Evolutionary conservation across 2,888 invertebrate species (phyloP).

Genomic region (Hypolimnas misippus): DNA sequence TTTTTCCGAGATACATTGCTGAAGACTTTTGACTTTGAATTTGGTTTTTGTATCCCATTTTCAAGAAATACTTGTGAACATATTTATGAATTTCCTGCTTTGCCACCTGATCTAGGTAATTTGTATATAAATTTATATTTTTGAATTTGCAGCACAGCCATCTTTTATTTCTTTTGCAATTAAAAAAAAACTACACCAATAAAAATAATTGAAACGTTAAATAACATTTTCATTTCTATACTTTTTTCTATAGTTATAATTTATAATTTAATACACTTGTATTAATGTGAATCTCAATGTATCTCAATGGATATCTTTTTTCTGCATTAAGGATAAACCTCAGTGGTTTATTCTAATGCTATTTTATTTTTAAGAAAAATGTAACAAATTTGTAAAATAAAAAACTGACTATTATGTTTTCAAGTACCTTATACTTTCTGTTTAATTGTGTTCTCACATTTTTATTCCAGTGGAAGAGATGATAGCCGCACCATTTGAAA

Average conservation of each 20-base stretch:
- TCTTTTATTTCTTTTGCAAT: background rate
- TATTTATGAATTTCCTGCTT: slow-evolving; percentile 98
- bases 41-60: slow-evolving; percentile 99
- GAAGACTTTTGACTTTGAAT: slow-evolving; percentile 99
- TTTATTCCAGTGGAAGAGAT: slow-evolving; percentile 94
- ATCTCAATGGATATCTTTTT: no score
- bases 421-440: background rate
- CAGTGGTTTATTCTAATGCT: no score
- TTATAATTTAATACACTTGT: no score
- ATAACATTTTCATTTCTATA: no score
- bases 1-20: slow-evolving; percentile 96
- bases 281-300: no score
- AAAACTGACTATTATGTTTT: no score
- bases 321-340: no score
- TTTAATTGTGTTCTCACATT: slow-evolving; percentile 6
- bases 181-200: no score
- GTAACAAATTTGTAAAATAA: no score
- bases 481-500: slow-evolving; percentile 98
- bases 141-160: slow-evolving; percentile 1
- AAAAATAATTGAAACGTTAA: no score
- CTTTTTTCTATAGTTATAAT: no score
- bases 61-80: slow-evolving; percentile 99
- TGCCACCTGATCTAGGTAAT: slow-evolving; percentile 94
- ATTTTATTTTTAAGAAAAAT: no score
- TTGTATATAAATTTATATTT: slow-evolving; percentile 16